Evolutionary conservation across 2,113 vertebrate genomes (phyloP).

Genomic region (Pholis gunnellus): DNA sequence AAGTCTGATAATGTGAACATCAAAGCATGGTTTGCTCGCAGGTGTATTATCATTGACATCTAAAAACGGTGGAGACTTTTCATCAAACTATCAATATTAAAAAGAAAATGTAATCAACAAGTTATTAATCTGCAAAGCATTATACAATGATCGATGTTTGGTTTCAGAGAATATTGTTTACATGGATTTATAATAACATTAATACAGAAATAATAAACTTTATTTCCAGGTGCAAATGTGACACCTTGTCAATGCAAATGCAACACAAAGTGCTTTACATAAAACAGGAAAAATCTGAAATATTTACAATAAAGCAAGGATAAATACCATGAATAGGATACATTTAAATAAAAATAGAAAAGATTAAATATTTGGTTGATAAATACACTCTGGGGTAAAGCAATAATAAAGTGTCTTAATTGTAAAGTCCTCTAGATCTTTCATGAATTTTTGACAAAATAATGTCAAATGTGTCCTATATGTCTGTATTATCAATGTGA

Average conservation of each 20-base stretch:
- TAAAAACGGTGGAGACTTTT: neutral
- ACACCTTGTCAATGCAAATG: too few species aligned
- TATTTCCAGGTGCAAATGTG: too few species aligned
- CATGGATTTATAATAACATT: neutral
- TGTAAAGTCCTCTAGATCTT: neutral
- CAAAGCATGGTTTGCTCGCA: neutral
- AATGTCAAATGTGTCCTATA: neutral
- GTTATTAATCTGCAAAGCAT: neutral
- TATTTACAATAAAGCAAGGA: neutral
- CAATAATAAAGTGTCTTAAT: neutral
- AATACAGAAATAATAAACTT: neutral
- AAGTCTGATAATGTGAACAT: neutral
- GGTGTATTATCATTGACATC: neutral
- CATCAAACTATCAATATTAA: neutral
- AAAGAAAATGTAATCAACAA: neutral
- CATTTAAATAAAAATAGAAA: neutral
- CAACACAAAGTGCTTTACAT: neutral
- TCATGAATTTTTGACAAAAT: neutral
- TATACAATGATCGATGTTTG: neutral
- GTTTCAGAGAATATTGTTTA: neutral
- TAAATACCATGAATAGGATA: neutral
- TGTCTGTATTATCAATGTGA: neutral
- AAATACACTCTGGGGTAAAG: neutral
- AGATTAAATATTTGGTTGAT: neutral
- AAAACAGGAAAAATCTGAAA: neutral